phyloP scores from a whole-genome alignment of 2,113 vertebrate genomes.

The Hemiscyllium ocellatum region DNA sequence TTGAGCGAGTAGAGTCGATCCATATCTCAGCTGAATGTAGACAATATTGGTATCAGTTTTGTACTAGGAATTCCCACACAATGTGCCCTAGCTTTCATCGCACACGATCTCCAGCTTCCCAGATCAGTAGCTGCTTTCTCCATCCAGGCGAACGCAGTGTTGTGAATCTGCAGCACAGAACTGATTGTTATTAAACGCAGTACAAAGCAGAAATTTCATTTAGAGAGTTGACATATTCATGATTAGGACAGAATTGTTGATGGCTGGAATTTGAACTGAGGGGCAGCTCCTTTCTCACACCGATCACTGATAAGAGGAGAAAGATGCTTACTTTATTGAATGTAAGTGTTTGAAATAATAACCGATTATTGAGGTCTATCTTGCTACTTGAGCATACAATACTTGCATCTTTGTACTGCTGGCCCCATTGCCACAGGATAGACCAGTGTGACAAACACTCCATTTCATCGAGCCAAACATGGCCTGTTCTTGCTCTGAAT shows the following conservation, averaged over 20 bases:
- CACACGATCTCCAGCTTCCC: slow-evolving; percentile 55
- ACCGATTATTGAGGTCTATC: background rate
- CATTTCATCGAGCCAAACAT: background rate
- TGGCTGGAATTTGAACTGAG: background rate
- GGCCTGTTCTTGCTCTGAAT: background rate
- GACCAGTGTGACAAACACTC: background rate
- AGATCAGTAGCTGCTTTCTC: slow-evolving; percentile 48
- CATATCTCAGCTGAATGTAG: too few relatives aligned
- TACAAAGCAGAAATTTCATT: too few relatives aligned
- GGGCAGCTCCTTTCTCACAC: background rate
- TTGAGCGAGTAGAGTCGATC: background rate
- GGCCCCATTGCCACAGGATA: background rate
- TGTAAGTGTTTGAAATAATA: background rate
- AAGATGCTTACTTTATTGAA: background rate
- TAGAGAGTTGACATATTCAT: too few relatives aligned
- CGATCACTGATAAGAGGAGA: background rate
- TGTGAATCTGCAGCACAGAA: background rate
- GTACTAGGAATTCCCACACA: background rate
- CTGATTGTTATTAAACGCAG: background rate
- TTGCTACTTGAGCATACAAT: background rate
- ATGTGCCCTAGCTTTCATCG: slow-evolving; percentile 34
- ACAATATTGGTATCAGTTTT: too few relatives aligned
- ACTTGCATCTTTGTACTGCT: background rate
- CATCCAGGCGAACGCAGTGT: background rate
- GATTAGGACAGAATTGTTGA: too few relatives aligned